Base-by-base conservation (phyloP, 2,888 invertebrate genomes). In the Coronaproctus castanopsis region DNA sequence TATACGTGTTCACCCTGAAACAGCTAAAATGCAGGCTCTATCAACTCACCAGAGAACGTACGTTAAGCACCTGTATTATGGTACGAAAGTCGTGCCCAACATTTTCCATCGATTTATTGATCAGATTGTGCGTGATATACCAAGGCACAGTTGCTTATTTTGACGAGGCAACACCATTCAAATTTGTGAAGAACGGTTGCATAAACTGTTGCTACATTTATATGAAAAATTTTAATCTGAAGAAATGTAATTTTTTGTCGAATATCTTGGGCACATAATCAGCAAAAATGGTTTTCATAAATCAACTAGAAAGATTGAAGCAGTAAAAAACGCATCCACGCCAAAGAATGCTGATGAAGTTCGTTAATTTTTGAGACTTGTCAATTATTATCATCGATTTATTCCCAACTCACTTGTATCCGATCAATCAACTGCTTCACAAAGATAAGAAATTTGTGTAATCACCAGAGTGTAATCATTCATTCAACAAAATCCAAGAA, bases 311-410 rank as follows among this genome's bases (percentile, higher is more conserved):
- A n/a, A n/a, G n/a, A n/a, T n/a, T n/a, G n/a, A n/a, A n/a, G n/a
- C n/a, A n/a, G n/a, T n/a, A n/a, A n/a, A n/a, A n/a, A 50, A 68
- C 1, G 61, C 65, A 24, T 62, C 60, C 58, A 51, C 52, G 10
- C 68, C 68, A 14, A 60, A 20, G n/a, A 67, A 66, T 56, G 64
- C 63, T 52, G 63, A 65, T 21, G 65, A 69, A 58, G 61, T 69
- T 3, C 58, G 66, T 14, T 60, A 67, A 8, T 67, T 69, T 61
- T 24, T 70, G 18, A 69, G 68, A 19, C 61, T 69, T 19, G 63
- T 67, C 18, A 67, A 68, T 62, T 71, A 69, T 63, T 70, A 71
- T 59, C 67, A 66, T 2, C 62, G 66, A 50, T 71, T 70, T 59
- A 61, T 70, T 1, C 59, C 65, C 64, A 66, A 69, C 57, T 58